These are phyloP conservation scores for Caenorhabditis imperialis DNA, from an alignment of 2,888 invertebrate genomes.

Conservation along the genomic window DNA sequence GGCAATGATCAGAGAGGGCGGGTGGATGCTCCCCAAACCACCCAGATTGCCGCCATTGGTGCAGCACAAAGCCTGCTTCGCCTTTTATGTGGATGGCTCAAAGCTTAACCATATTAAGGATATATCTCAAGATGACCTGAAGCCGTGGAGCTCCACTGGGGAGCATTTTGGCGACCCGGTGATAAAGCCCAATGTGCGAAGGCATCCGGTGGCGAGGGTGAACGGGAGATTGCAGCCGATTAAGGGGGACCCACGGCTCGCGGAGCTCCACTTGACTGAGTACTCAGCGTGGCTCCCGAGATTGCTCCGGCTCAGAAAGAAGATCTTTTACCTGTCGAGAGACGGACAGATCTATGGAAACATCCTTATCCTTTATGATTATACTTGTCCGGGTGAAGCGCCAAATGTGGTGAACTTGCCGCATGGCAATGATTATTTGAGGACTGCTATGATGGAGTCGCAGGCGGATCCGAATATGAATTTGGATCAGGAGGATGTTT, in stretches of 20 bases:
- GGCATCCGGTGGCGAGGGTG: conserved; percentile 54
- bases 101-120: conserved; percentile 48
- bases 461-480: conserved; percentile 19
- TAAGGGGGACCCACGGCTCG: conserved; percentile 55
- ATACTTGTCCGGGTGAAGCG: conserved; percentile 56
- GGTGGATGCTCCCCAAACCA: conserved; percentile 62
- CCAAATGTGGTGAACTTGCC: conserved; percentile 56
- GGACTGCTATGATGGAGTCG: conserved; percentile 24
- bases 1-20: conserved; percentile 52
- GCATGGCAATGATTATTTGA: conserved; percentile 54
- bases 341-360: conserved; percentile 62
- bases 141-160: conserved; percentile 62
- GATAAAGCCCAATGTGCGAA: conserved; percentile 63
- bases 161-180: conserved; percentile 52
- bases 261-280: conserved; percentile 63
- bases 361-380: conserved; percentile 62
- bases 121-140: conserved; percentile 61
- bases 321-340: conserved; percentile 63
- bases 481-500: conserved; percentile 44
- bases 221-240: conserved; percentile 50
- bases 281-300: conserved; percentile 67
- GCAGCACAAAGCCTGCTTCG: conserved; percentile 57
- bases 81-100: conserved; percentile 62
- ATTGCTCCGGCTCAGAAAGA: conserved; percentile 62
- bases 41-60: conserved; percentile 66